Base-by-base conservation (phyloP, 1,140 invertebrate genomes). In the Prorops nasuta region DNA sequence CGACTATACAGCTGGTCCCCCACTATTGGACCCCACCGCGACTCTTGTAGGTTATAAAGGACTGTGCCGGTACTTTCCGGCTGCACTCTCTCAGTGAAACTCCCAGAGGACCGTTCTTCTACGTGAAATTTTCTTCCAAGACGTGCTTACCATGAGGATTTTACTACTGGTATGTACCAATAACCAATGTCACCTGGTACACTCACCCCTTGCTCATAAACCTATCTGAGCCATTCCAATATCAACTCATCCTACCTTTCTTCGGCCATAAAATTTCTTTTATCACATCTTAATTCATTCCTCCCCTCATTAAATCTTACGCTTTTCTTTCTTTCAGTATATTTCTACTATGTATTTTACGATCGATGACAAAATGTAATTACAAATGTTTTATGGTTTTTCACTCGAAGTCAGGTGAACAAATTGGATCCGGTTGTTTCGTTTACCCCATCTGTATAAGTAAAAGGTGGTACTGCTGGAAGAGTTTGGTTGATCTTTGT, bases 51-150 rank as follows among this genome's bases (percentile, higher is more conserved):
- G 73, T 77, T 78, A 78, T 78, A 78, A 78, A 78, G 76, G 70
- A 74, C 60, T 68, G 71, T 63, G 53, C 51, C 46, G 28, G 52
- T 66, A 70, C 68, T 71, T 74, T 64, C 74, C 68, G 50, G 58
- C 67, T 78, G 66, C 76, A 78, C 72, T 77, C 72, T 69, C 72
- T 71, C 65, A 72, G 73, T 76, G 73, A 77, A 75, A 77, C 71
- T 74, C 70, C 66, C 56, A 45, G 60, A 64, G 67, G 63, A 69
- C 63, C 66, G 67, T 71, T 68, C 61, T 58, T 58, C n/a, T n/a
- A n/a, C 48, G 22, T 52, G 17, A 53, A 40, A 45, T 28, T 10
- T 28, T 10, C 10, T 10, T 6, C 10, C 4, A 6, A 28, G 10
- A 28, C 4, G 24, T 28, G 4, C 24, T 35, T 66, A 71, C 57